Base-by-base conservation (phyloP, 2,797 vertebrate species). In the Anguilla pacifica region DNA sequence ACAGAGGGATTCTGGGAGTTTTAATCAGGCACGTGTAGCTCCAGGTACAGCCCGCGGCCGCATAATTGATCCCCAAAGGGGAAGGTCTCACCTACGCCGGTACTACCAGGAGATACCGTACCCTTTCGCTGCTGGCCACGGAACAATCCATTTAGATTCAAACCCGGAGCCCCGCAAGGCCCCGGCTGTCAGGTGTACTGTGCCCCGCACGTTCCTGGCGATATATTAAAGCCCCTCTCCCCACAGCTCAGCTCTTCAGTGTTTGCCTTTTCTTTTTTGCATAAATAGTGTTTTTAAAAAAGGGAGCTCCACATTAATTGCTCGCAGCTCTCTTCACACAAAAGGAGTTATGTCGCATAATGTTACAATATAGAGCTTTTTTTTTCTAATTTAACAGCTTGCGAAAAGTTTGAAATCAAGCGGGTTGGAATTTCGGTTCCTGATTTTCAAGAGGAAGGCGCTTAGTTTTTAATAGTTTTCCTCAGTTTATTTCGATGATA, bases 11-110 rank as follows among this genome's bases (percentile, higher is more conserved):
- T 95, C 93, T 93, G 93, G 93, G 93, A 94, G 92, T 95, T 95
- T 95, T 96, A 96, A 96, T 95, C 94, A 96, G 95, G 92, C 93
- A 90, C 90, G 9, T 15, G 35, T 35, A 53, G 79, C 51, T 85
- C 83, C 55, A 93, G 94, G 94, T 94, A 94, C 92, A 94, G 94
- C 92, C 95, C 59, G 89, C 93, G 95, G 95, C 94, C 94, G 95
- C 94, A 94, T 95, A 96, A 96, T 95, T 95, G 94, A 96, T 96
- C 95, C 95, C 96, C 95, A 95, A 96, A 96, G 95, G 94, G 95
- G 94, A 95, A 92, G 39, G 93, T 94, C 92, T 93, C 86, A 39
- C 84, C 46, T 93, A 93, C 93, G 94, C 93, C 93, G 94, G 15
- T 19, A 11, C 59, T 57, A 93, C 94, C 94, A 96, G 95, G 95